phyloP scores from a whole-genome alignment of 2,888 invertebrate species.

The Dusona sp. region DNA sequence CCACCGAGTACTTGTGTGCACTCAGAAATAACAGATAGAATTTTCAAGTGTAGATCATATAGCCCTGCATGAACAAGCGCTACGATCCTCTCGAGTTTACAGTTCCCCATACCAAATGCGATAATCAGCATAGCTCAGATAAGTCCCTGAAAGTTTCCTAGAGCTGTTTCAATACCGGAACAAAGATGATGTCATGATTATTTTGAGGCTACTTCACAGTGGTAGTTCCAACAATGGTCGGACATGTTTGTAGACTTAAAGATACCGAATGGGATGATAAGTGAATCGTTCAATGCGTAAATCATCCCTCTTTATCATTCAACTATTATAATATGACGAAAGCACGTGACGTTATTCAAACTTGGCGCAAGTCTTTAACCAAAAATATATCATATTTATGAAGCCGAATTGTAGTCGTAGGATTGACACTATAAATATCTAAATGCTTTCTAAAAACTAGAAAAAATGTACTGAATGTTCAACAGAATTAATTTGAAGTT shows the following conservation, averaged over 20 bases:
- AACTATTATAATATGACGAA: background rate
- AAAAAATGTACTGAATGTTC: background rate
- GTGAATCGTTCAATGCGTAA: background rate
- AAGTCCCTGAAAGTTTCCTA: background rate
- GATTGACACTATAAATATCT: no score
- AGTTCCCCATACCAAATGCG: background rate
- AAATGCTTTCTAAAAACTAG: no score
- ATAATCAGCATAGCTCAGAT: background rate
- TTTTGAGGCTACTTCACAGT: background rate
- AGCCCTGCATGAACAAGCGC: background rate
- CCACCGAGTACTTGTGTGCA: background rate
- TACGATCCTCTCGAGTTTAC: background rate
- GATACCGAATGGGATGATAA: background rate
- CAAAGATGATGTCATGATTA: background rate
- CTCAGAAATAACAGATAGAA: background rate
- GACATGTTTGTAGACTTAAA: background rate
- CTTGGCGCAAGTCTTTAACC: background rate
- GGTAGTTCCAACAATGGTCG: background rate
- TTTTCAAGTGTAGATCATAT: background rate
- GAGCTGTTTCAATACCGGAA: background rate
- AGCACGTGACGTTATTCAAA: background rate
- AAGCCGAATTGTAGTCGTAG: background rate
- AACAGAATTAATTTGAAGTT: background rate
- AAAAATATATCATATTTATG: background rate
- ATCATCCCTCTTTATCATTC: background rate